Percentiles rank a stretch among this genome's conserved stretches.
These are phyloP conservation scores for Eristalis tenax DNA, from an alignment of 2,888 invertebrate species.

Conservation along the genomic window DNA sequence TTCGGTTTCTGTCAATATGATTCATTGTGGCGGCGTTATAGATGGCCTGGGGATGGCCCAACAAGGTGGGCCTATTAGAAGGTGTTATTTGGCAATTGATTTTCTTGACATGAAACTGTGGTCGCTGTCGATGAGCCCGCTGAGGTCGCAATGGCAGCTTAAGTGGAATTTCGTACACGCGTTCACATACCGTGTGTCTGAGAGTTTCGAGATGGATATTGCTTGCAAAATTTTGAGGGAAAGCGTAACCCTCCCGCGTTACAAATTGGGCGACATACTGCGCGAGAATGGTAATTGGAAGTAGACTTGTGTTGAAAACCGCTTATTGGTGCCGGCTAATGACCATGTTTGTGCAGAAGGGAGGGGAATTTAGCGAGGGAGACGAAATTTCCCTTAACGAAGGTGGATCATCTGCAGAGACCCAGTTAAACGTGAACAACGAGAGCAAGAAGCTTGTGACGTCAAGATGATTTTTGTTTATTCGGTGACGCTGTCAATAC, in stretches of 20 bases:
- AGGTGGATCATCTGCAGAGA: too few relatives aligned
- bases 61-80: conserved; percentile 11
- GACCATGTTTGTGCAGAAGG: too few relatives aligned
- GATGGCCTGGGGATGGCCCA: neutral
- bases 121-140: neutral
- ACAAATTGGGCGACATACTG: neutral
- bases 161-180: neutral
- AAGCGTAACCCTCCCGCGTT: neutral
- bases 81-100: conserved; percentile 53
- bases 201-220: neutral
- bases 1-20: conserved; percentile 45
- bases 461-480: too few relatives aligned
- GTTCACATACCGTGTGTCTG: neutral
- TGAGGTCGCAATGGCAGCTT: neutral
- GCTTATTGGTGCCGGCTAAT: neutral
- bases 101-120: conserved; percentile 42
- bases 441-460: too few relatives aligned
- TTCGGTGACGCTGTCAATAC: too few relatives aligned
- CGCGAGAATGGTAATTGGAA: neutral
- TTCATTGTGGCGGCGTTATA: conserved; percentile 5
- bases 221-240: neutral
- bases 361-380: too few relatives aligned
- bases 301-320: neutral
- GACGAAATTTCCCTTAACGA: too few relatives aligned
- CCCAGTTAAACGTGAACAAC: too few relatives aligned